A percentile compares a stretch with the other conserved stretches of the same genome.
phyloP scores from a whole-genome alignment of 1,140 invertebrate genomes.

The Cyclina sinensis region DNA sequence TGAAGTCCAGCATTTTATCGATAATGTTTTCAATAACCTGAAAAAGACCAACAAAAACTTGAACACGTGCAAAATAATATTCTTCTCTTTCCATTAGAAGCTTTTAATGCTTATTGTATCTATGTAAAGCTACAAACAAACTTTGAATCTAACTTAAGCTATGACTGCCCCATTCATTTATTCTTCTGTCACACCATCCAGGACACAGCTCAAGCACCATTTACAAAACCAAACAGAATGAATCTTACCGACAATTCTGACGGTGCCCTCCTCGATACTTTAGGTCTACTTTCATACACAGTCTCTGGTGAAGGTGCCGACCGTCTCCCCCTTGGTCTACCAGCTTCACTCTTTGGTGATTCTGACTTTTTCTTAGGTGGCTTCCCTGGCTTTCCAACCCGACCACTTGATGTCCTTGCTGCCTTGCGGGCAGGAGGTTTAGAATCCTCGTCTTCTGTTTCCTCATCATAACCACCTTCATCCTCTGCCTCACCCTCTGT shows the following conservation, averaged over 20 bases:
- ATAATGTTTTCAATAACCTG: conserved; percentile 84
- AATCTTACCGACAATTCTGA: conserved; percentile 82
- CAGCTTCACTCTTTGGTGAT: background rate
- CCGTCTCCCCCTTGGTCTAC: conserved; percentile 41
- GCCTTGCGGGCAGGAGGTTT: conserved; percentile 44
- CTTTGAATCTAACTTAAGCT: too few species aligned
- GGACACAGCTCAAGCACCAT: too few species aligned
- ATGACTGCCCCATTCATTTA: too few species aligned
- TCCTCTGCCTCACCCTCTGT: conserved; percentile 69
- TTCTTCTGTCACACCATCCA: too few species aligned
- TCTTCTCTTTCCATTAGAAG: too few species aligned
- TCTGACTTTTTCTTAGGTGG: background rate
- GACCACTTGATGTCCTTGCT: conserved; percentile 32
- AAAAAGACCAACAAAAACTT: too few species aligned
- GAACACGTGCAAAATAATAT: too few species aligned
- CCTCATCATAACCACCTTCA: too few species aligned
- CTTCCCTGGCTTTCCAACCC: background rate
- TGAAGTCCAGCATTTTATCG: conserved; percentile 78
- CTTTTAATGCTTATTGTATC: too few species aligned
- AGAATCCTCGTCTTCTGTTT: conserved; percentile 36
- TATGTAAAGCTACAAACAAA: too few species aligned
- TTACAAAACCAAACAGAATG: too few species aligned
- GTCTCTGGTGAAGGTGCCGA: conserved; percentile 56
- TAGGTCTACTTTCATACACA: conserved; percentile 51
- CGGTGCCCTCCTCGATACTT: conserved; percentile 75